Evolutionary conservation across 53 echinoderm and acorn worm species (phyloP), one percentile per base, ranked within the genome.

Genomic region (Paracentrotus lividus): DNA sequence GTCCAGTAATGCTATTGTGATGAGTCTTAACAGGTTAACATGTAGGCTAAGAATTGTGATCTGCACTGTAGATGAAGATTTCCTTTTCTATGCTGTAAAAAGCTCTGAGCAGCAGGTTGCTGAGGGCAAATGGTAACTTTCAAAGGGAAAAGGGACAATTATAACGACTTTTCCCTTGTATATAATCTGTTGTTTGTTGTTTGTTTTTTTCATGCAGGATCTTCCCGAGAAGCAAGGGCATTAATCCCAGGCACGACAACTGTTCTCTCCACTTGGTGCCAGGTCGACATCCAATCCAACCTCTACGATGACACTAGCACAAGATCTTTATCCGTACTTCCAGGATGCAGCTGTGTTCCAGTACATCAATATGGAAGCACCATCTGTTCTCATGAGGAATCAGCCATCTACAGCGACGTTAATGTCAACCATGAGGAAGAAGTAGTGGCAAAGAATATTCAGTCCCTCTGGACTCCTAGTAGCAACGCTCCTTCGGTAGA

Each of bases 301-400:
- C 18, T 18, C 15, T 20, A 23, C 21, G 20, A 87, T 44, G 42
- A 26, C 36, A 32, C 31, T 93, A 27, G 31, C 65, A 24, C 31
- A 65, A 29, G 65, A 15, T 7, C 65, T 65, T 5, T 26, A 29
- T 20, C 65, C 8, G 65, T 12, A 6, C 31, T 26, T 65, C 12
- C 8, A 65, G 31, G 65, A 65, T 65, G 65, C 65, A 65, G 65
- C 65, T 65, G 65, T 65, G 6, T 65, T 65, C 65, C 27, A 65
- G 31, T 65, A 31, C 31, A 65, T 65, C 31, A 31, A 65, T 31
- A 65, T 31, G 59, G 59, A 59, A 59, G 20, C n/a, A 3, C 18
- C 59, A 59, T 3, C 5, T 16, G 59, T 14, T 3, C 20, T 14
- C 16, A 16, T 6, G 31, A 31, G 9, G 26, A 6, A 65, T 65